A percentile compares a stretch with the other conserved stretches of the same genome.
These are phyloP conservation scores for Chauna torquata DNA, from an alignment of 2,113 vertebrate genomes.

Conservation along the genomic window DNA sequence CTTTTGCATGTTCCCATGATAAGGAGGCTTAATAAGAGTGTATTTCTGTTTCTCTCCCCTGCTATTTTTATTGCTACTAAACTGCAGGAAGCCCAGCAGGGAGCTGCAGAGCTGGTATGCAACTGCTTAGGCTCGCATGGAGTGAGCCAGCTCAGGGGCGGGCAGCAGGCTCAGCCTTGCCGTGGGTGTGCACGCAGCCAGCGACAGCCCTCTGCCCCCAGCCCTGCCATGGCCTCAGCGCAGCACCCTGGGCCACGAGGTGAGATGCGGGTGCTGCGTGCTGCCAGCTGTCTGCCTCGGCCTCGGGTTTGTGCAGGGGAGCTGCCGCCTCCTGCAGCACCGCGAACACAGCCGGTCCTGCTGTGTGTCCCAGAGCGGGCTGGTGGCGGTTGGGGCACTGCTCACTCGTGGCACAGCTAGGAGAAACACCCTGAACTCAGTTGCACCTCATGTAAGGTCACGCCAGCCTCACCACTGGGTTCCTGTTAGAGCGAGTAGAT, in stretches of 20 bases:
- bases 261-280: too few relatives aligned
- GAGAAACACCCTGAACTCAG: background rate
- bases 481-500: background rate
- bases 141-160: background rate
- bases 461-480: background rate
- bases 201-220: too few relatives aligned
- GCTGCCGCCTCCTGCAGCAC: background rate
- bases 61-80: background rate
- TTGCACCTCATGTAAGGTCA: accelerated
- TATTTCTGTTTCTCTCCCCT: background rate
- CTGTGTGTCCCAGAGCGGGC: background rate
- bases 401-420: accelerated
- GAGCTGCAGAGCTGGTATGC: background rate
- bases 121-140: accelerated
- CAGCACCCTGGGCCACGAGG: too few relatives aligned
- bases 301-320: too few relatives aligned
- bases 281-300: too few relatives aligned
- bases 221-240: too few relatives aligned
- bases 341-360: background rate
- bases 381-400: accelerated
- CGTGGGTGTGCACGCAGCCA: too few relatives aligned
- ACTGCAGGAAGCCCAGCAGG: background rate
- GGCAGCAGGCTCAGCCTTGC: background rate
- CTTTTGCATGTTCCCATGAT: background rate
- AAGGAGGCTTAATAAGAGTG: background rate